Evolutionary conservation across 2,797 vertebrate genomes (phyloP), one percentile per base, ranked within the genome.

Genomic region (Apodemus agrarius): DNA sequence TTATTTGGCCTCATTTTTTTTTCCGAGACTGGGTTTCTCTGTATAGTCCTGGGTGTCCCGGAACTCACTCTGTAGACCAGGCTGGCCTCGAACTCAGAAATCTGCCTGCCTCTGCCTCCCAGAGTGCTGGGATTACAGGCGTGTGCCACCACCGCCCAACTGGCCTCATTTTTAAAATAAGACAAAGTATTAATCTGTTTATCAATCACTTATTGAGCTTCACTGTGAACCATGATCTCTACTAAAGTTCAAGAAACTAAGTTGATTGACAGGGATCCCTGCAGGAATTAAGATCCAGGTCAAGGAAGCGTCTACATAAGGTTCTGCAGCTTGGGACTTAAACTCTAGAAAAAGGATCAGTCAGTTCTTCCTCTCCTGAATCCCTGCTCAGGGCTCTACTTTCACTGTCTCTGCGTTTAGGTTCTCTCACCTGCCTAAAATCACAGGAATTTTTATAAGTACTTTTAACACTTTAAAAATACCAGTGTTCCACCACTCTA

Each of bases 401-500:
- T 93, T 95, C 34, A 63, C 59, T n/a, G 4, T 61, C 21, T 96
- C 61, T 93, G 61, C 75, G 69, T 93, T 88, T 92, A 89, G 76
- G 46, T 0, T 90, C 94, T 93, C 59, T 74, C 75, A 94, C 79
- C 69, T 93, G 61, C 84, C 79, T 89, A 67, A 96, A 93, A 57
- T 94, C 85, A 93, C 17, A 90, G 40, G 21, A 83, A 86, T 91
- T 94, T 93, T 88, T 92, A 49, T 29, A 91, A 80, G 37, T 82
- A 75, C 22, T 85, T 91, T 89, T 87, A 67, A 93, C 46, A 90
- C 46, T 76, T 96, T 92, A 19, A 94, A 97, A 94, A 90, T 59
- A 69, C 14, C 31, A 92, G 65, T 40, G n/a, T 34, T 65, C 29
- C 10, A 65, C 29, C 65, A 40, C 29, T 65, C 61, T 22, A 22